These are phyloP conservation scores for Centroberyx gerrardi DNA, from an alignment of 2,797 vertebrate species.

Conservation along the genomic window DNA sequence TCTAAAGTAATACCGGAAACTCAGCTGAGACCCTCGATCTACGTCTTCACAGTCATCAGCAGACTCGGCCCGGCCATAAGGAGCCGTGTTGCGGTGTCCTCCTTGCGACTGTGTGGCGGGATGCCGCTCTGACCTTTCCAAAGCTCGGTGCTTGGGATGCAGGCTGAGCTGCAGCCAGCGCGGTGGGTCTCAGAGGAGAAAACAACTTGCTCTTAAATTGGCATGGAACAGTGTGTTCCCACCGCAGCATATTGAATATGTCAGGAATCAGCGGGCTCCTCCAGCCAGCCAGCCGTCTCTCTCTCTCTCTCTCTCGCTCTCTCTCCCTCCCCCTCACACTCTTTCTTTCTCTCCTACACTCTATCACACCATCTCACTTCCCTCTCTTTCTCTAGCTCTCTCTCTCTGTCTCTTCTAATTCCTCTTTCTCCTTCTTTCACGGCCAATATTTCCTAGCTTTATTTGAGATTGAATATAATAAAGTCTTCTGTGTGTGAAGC, in stretches of 20 bases:
- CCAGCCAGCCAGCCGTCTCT: conserved; percentile 23
- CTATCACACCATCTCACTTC: not conserved
- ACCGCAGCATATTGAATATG: conserved; percentile 58
- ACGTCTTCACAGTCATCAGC: conserved; percentile 47
- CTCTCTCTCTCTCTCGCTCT: conserved; percentile 8
- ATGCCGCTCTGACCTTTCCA: conserved; percentile 75
- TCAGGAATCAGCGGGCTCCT: conserved; percentile 41
- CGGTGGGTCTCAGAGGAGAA: conserved; percentile 54
- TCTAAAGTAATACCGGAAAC: conserved; percentile 48
- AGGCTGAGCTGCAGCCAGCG: conserved; percentile 51
- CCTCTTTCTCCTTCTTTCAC: not conserved
- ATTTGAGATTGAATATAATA: conserved; percentile 25
- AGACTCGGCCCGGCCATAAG: conserved; percentile 40
- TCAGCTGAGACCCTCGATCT: conserved; percentile 48
- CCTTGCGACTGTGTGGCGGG: conserved; percentile 4
- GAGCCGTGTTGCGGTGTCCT: conserved; percentile 10
- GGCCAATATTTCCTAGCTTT: conserved; percentile 26
- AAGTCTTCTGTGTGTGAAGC: conserved; percentile 24
- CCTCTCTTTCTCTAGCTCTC: not conserved
- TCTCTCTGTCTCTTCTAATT: conserved; percentile 9
- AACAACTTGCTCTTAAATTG: conserved; percentile 61
- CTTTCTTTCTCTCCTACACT: not conserved
- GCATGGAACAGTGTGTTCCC: conserved; percentile 57
- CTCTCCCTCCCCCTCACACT: not conserved
- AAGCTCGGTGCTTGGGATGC: conserved; percentile 55